These are phyloP conservation scores for Ceyx cyanopectus DNA, from an alignment of 2,113 vertebrate genomes.

Conservation along the genomic window DNA sequence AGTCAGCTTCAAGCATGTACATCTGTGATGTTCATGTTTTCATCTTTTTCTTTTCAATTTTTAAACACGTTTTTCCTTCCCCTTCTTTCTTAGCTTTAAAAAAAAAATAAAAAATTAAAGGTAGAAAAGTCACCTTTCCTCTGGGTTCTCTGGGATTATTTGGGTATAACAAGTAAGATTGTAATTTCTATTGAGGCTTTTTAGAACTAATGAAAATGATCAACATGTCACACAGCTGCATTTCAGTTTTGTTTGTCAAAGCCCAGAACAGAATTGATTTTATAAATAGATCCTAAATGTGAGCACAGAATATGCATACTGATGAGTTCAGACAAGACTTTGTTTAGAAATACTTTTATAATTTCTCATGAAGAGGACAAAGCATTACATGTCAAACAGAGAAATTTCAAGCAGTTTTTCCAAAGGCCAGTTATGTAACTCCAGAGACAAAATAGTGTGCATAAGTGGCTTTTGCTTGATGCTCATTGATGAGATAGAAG, in stretches of 20 bases:
- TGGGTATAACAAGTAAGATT: constrained; percentile 74
- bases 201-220: constrained; percentile 84
- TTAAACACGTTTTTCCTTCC: not conserved
- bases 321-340: constrained; percentile 81
- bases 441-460: not conserved
- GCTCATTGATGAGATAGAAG: constrained; percentile 14
- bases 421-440: constrained; percentile 64
- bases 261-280: constrained; percentile 81
- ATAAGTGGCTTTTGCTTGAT: constrained; percentile 35
- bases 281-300: constrained; percentile 86
- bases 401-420: constrained; percentile 62
- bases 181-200: constrained; percentile 79
- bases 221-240: constrained; percentile 84
- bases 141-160: constrained; percentile 68
- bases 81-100: constrained; percentile 9
- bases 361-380: constrained; percentile 68
- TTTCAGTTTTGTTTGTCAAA: constrained; percentile 83
- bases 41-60: constrained; percentile 20
- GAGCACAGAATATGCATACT: constrained; percentile 78
- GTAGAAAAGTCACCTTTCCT: constrained; percentile 73
- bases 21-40: constrained; percentile 34
- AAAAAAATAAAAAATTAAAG: constrained; percentile 34
- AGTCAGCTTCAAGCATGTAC: constrained; percentile 29
- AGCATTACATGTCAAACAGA: constrained; percentile 67
- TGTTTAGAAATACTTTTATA: constrained; percentile 79